Base-by-base conservation (phyloP, 2,113 vertebrate genomes). In the Setophaga kirtlandii region DNA sequence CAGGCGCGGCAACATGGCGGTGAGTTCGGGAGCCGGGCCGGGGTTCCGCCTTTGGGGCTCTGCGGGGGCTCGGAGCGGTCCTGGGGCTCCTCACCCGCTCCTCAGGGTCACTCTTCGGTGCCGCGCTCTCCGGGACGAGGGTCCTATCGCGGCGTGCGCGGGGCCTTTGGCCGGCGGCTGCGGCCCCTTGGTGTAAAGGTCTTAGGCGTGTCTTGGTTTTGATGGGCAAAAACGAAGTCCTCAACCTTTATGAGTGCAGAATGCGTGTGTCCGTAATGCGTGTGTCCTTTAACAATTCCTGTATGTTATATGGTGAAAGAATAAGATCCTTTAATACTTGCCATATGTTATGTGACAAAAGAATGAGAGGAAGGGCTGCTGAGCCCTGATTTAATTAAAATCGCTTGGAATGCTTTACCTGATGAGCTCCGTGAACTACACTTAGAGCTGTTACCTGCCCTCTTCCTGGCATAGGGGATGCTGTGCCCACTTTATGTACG, bases 11-110 rank as follows among this genome's bases (percentile, higher is more conserved):
- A 83, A 63, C 1, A 96, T 94, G 93, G 90, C 92, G 93, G 96
- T 96, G 83, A 91, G 80, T 80, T 0, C 0, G 0, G 16, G 6
- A 1, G 35, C 2, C 0, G 10, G 5, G 19, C 24, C 20, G 24
- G 17, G 3, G 22, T 33, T 0, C 1, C 0, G 62, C 53, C 37
- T 7, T 0, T 1, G 0, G 41, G 24, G 12, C 5, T 23, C 4
- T 1, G 1, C 11, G n/a, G 14, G 59, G 15, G 23, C 56, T 15
- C n/a, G 0, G 1, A 23, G 12, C 20, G 1, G 2, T 25, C 31
- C 5, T 1, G 31, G 14, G 2, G 3, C 3, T 23, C 33, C 19
- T 24, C 39, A 1, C 7, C 15, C 11, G 0, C 46, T 8, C 6
- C 19, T 33, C 44, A 7, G 22, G 37, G 44, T 15, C 37, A 1